These are phyloP conservation scores for Agrypnia vestita DNA, from an alignment of 1,140 invertebrate genomes.

Conservation along the genomic window DNA sequence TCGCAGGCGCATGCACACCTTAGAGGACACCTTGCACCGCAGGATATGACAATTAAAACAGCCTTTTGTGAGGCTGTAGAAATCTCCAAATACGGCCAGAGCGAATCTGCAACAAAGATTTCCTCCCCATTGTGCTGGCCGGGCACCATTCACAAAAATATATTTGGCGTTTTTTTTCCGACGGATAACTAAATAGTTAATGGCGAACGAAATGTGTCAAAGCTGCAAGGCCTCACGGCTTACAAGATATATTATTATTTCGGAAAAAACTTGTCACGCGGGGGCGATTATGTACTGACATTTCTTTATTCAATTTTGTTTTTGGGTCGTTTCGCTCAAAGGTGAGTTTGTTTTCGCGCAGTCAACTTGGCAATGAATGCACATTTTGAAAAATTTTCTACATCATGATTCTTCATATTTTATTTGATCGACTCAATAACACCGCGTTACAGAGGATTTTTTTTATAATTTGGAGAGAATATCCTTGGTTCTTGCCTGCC, in stretches of 20 bases:
- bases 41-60: slow-evolving; percentile 60
- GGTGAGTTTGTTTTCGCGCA: slow-evolving; percentile 34
- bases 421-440: background rate
- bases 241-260: slow-evolving; percentile 60
- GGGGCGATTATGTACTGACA: no score
- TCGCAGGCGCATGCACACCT: slow-evolving; percentile 41
- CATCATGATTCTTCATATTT: background rate
- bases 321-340: slow-evolving; percentile 24
- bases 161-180: slow-evolving; percentile 50
- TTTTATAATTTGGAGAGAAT: no score
- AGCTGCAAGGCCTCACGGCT: slow-evolving; percentile 52
- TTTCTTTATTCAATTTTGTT: slow-evolving; percentile 47
- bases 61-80: slow-evolving; percentile 49
- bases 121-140: slow-evolving; percentile 34
- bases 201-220: slow-evolving; percentile 60
- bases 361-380: slow-evolving; percentile 26
- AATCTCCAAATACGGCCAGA: slow-evolving; percentile 50
- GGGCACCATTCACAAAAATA: slow-evolving; percentile 60
- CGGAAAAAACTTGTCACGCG: slow-evolving; percentile 53
- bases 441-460: no score
- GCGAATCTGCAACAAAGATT: slow-evolving; percentile 55
- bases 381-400: background rate
- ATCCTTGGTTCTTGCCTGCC: no score
- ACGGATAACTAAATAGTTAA: slow-evolving; percentile 35
- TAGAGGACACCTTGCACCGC: slow-evolving; percentile 58